phyloP scores from a whole-genome alignment of 2,797 vertebrate species.

The Oreochromis mossambicus region DNA sequence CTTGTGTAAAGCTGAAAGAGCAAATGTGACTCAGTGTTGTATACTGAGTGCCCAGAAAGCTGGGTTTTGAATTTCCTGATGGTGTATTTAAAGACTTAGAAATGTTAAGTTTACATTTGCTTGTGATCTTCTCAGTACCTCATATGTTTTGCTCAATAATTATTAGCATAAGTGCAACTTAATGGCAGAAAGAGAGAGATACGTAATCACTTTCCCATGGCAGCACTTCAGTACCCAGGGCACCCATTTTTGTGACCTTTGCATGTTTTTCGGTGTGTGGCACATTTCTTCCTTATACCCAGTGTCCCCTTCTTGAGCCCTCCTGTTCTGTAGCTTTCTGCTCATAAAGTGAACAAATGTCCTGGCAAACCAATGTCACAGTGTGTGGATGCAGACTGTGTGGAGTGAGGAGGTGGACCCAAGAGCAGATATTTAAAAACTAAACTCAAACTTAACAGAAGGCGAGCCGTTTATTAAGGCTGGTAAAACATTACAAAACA shows the following conservation, averaged over 20 bases:
- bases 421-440: background rate
- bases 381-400: background rate
- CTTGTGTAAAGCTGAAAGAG: background rate
- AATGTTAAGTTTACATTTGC: background rate
- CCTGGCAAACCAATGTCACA: background rate
- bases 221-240: background rate
- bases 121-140: background rate
- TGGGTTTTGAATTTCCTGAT: background rate
- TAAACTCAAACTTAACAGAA: background rate
- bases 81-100: background rate
- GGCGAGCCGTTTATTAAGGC: background rate
- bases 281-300: background rate
- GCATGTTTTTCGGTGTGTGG: conserved; percentile 3
- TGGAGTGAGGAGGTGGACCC: background rate
- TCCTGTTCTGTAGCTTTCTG: conserved; percentile 27
- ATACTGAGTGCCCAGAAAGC: background rate
- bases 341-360: background rate
- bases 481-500: background rate
- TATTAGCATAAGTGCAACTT: background rate
- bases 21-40: background rate
- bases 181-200: background rate
- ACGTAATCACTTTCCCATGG: background rate
- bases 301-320: background rate
- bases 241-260: background rate
- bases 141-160: background rate